Evolutionary conservation across 1,140 invertebrate genomes (phyloP).

Genomic region (Drosophila willistoni): DNA sequence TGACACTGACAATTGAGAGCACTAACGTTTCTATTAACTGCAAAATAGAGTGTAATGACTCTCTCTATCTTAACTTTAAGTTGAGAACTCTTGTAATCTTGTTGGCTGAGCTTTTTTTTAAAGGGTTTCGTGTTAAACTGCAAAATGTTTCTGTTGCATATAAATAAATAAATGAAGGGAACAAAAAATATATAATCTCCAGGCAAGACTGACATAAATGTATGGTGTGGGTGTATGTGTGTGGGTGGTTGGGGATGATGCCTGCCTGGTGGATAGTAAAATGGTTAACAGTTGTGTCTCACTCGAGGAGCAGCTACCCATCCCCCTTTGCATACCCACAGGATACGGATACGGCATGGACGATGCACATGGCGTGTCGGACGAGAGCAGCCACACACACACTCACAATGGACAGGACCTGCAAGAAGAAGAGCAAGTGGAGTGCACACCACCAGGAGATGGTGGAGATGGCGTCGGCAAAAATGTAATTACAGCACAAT

Average conservation of each 20-base stretch:
- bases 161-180: slow-evolving; percentile 12
- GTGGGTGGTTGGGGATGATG: slow-evolving; percentile 2
- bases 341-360: slow-evolving; percentile 17
- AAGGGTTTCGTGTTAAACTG: slow-evolving; percentile 2
- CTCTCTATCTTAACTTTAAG: not conserved
- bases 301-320: not conserved
- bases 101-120: not conserved
- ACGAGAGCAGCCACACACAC: slow-evolving; percentile 26
- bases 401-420: slow-evolving; percentile 61
- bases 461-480: slow-evolving; percentile 40
- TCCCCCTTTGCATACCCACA: slow-evolving; percentile 3
- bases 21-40: too few species aligned
- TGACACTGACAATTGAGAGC: not conserved
- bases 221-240: not conserved
- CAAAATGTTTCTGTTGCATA: slow-evolving; percentile 8
- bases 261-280: slow-evolving; percentile 45
- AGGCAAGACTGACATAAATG: slow-evolving; percentile 15
- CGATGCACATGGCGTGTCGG: slow-evolving; percentile 56
- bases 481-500: slow-evolving; percentile 82
- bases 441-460: slow-evolving; percentile 2
- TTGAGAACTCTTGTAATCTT: not conserved
- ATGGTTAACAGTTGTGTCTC: slow-evolving; percentile 62
- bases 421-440: slow-evolving; percentile 6
- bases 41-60: not conserved
- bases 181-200: slow-evolving; percentile 1